Percentiles rank a stretch among this genome's conserved stretches.
Evolutionary conservation across 2,888 invertebrate species (phyloP).

Genomic region (Gryllus longicercus): DNA sequence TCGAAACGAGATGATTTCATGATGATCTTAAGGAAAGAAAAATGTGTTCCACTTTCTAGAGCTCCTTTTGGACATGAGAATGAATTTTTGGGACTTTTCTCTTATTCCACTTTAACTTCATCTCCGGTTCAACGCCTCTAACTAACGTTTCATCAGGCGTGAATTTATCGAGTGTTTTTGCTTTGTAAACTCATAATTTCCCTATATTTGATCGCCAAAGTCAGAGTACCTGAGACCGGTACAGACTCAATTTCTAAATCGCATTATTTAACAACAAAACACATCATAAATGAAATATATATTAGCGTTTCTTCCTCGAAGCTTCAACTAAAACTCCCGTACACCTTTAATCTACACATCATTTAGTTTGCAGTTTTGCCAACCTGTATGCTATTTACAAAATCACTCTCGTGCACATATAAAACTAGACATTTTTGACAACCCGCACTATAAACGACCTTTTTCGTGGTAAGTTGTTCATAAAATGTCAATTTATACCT

Average conservation of each 20-base stretch:
- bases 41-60: slow-evolving; percentile 5
- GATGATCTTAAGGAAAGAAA: slow-evolving; percentile 21
- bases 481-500: too few species aligned
- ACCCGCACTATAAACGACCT: too few species aligned
- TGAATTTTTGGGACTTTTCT: neutral
- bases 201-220: slow-evolving; percentile 2
- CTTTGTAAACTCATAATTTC: slow-evolving; percentile 18
- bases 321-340: neutral
- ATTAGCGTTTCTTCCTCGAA: neutral
- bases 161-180: slow-evolving; percentile 18
- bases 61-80: neutral
- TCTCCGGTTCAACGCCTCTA: slow-evolving; percentile 19
- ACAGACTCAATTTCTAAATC: neutral
- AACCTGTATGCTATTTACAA: neutral
- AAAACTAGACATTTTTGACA: too few species aligned
- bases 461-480: too few species aligned
- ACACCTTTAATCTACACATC: neutral
- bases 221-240: neutral
- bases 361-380: neutral
- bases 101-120: slow-evolving; percentile 23
- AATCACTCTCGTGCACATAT: neutral
- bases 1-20: slow-evolving; percentile 19
- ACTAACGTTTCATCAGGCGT: slow-evolving; percentile 21
- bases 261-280: neutral
- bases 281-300: neutral